A percentile compares a stretch with the other conserved stretches of the same genome.
These are phyloP conservation scores for Procambarus clarkii DNA, from an alignment of 1,140 invertebrate species.

Conservation along the genomic window DNA sequence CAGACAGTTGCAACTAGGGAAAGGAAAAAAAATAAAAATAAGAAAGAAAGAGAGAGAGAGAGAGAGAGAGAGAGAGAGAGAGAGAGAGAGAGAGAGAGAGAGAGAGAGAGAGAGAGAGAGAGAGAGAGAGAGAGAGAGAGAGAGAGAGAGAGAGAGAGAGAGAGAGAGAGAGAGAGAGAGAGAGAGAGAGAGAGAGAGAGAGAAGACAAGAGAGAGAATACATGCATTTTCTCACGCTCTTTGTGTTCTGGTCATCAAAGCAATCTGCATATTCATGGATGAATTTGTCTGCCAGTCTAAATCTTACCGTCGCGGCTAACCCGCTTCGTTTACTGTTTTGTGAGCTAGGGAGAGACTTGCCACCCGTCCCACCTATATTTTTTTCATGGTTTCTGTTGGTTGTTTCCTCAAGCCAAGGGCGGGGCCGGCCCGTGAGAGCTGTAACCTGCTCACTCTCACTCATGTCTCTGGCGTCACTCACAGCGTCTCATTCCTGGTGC, in stretches of 20 bases:
- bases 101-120: too few species aligned
- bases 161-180: too few species aligned
- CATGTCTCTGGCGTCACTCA: too few species aligned
- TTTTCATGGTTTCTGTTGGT: too few species aligned
- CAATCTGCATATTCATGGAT: constrained; percentile 4
- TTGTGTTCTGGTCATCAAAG: neutral
- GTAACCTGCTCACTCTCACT: too few species aligned
- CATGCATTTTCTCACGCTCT: neutral
- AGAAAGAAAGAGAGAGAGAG: neutral
- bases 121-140: too few species aligned
- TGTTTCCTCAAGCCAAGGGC: too few species aligned
- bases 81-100: neutral
- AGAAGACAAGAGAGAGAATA: neutral
- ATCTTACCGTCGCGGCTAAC: neutral
- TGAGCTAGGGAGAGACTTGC: neutral
- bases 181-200: too few species aligned
- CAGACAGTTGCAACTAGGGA: neutral
- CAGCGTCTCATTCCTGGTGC: too few species aligned
- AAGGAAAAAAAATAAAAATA: neutral
- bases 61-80: neutral
- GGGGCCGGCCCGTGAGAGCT: too few species aligned
- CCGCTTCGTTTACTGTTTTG: neutral
- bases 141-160: too few species aligned
- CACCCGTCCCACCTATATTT: too few species aligned
- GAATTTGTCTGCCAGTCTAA: neutral